Evolutionary conservation across 2,888 invertebrate genomes (phyloP).

Genomic region (Aleiodes testaceus): DNA sequence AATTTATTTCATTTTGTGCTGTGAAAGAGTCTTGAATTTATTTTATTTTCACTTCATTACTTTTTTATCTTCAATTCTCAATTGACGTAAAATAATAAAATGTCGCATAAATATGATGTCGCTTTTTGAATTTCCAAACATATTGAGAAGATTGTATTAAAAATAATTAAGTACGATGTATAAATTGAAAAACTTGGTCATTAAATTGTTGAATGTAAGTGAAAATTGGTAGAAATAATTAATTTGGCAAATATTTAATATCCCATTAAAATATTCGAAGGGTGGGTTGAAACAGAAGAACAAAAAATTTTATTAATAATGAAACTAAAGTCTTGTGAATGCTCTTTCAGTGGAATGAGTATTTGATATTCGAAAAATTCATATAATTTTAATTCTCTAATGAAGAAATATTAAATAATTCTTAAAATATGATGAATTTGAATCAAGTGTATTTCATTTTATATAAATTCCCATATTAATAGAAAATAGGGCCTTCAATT

Average conservation of each 20-base stretch:
- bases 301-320: background rate
- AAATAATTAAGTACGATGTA: background rate
- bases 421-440: constrained; percentile 14
- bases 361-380: background rate
- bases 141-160: background rate
- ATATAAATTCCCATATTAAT: constrained; percentile 19
- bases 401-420: constrained; percentile 13
- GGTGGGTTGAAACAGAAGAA: background rate
- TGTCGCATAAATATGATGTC: no score
- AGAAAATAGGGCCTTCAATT: no score
- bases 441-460: constrained; percentile 12
- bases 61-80: background rate
- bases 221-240: background rate
- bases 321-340: background rate
- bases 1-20: constrained; percentile 7
- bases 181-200: background rate
- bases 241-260: background rate
- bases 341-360: constrained; percentile 9
- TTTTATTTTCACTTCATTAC: no score
- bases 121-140: background rate
- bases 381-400: constrained; percentile 10
- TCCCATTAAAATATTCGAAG: background rate
- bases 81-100: background rate
- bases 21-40: background rate
- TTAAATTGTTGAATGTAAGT: constrained; percentile 11